phyloP scores from a whole-genome alignment of 2,113 vertebrate genomes.

The Macrotis lagotis region DNA sequence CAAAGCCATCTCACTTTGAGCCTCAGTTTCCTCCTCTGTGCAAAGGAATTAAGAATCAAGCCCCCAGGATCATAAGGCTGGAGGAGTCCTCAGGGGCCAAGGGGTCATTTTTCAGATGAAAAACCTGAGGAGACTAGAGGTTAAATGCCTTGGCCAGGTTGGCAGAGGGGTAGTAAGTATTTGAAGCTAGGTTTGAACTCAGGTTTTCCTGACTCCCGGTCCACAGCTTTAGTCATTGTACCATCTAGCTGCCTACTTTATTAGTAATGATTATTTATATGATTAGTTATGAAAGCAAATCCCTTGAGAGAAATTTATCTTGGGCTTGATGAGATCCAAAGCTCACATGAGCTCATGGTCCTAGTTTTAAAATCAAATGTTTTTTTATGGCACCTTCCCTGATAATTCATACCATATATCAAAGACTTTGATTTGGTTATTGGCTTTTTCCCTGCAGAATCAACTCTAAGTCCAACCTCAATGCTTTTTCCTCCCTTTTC shows the following conservation, averaged over 20 bases:
- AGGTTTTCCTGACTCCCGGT: neutral
- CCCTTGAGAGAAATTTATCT: neutral
- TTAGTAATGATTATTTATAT: slow-evolving; percentile 39
- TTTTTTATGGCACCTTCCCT: slow-evolving; percentile 43
- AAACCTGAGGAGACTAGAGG: neutral
- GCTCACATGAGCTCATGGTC: neutral
- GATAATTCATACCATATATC: slow-evolving; percentile 66
- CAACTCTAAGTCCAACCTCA: slow-evolving; percentile 48
- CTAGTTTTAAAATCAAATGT: slow-evolving; percentile 45
- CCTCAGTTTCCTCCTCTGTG: neutral
- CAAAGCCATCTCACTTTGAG: slow-evolving; percentile 26
- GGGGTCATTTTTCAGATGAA: too few relatives aligned
- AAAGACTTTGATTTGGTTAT: slow-evolving; percentile 23
- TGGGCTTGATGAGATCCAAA: slow-evolving; percentile 1
- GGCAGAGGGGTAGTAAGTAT: neutral
- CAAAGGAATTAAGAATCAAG: slow-evolving; percentile 48
- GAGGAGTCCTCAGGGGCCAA: too few relatives aligned
- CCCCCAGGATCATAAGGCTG: too few relatives aligned
- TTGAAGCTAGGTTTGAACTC: too few relatives aligned
- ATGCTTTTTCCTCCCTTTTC: accelerated
- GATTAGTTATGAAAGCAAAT: slow-evolving; percentile 28
- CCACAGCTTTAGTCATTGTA: neutral
- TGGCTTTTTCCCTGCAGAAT: slow-evolving; percentile 20
- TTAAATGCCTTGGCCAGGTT: neutral
- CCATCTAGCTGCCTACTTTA: neutral